Conservation (phyloP, 2,113 vertebrate species). For the Ailurus styani region DNA sequence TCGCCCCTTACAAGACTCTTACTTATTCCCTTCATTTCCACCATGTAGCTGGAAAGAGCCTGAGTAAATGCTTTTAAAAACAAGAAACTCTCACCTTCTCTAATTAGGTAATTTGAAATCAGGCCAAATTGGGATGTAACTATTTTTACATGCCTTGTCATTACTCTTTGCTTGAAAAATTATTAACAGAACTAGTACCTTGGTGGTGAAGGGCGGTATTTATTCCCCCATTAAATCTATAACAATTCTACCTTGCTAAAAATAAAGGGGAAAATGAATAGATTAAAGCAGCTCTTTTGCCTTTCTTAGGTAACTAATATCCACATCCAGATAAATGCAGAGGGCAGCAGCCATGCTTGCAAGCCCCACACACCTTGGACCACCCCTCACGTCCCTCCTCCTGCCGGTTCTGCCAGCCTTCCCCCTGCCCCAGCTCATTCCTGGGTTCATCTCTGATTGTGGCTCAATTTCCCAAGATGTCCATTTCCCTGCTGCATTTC, state of each 20-base stretch:
- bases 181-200: background rate
- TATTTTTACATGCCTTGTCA: background rate
- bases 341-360: fast-evolving
- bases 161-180: constrained; percentile 12
- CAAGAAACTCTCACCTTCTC: background rate
- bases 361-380: background rate
- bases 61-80: constrained; percentile 31
- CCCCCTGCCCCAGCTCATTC: no score
- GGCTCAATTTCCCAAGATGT: background rate
- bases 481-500: fast-evolving
- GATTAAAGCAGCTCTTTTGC: background rate
- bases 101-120: constrained; percentile 33
- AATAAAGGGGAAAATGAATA: background rate
- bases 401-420: fast-evolving
- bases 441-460: background rate
- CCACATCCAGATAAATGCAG: fast-evolving
- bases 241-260: constrained; percentile 10
- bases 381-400: fast-evolving
- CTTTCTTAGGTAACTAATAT: background rate
- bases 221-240: constrained; percentile 27
- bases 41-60: background rate
- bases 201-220: background rate
- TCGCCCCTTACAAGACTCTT: fast-evolving
- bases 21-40: background rate
- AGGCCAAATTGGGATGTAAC: background rate